Evolutionary conservation across 2,797 vertebrate species (phyloP), one percentile per base, ranked within the genome.

Genomic region (Sebastes cheni): DNA sequence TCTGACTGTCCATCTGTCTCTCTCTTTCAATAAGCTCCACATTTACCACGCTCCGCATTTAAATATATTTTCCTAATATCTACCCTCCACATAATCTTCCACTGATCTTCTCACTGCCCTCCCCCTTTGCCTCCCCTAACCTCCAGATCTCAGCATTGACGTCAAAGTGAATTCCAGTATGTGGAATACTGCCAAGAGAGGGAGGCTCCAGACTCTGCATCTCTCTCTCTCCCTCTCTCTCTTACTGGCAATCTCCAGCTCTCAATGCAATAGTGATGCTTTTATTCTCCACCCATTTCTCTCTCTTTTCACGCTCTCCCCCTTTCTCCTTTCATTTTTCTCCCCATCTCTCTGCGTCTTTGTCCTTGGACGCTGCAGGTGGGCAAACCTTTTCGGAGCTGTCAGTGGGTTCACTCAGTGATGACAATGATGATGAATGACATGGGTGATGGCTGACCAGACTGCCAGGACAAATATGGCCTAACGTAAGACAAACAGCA

Each of bases 151-250:
- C 74, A 0, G 80, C 88, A 86, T 3, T 91, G 92, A 93, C 83
- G 85, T 94, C 91, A 93, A 91, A 88, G 67, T 75, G 65, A 77
- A 89, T 90, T 81, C 85, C 77, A 82, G 69, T 29, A 60, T 34
- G 73, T 86, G 86, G 71, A 87, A 62, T 22, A 30, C 22, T 86
- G 89, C 88, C 90, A 85, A 76, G 46, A 83, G 60, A 83, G 18
- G 25, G 36, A 76, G 29, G 65, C 79, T 82, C 52, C 77, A 86
- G 81, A 68, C 76, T 80, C 77, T 72, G 27, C 25, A 67, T 70
- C 70, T 56, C 62, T 46, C 27, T 18, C 54, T 50, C 69, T 20
- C 50, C 52, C 64, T 6, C 34, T 55, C 59, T 39, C 64, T 52
- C 54, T 65, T 22, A 10, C 67, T 71, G 32, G 20, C 56, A 69